Base-by-base conservation (phyloP, 2,888 invertebrate species). In the Nemotelus pantherinus region DNA sequence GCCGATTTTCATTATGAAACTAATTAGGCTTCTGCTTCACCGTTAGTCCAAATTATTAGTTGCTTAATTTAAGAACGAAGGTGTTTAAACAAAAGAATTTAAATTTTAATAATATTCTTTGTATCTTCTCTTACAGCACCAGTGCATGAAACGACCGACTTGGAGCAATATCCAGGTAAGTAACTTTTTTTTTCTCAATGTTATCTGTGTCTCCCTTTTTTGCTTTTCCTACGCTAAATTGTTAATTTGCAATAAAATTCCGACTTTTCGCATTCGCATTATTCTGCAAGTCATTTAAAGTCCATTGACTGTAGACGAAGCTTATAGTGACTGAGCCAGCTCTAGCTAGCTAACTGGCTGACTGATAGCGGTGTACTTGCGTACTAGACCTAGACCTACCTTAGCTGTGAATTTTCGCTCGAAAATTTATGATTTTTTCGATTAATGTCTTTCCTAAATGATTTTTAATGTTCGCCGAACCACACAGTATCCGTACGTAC, bases 131-230 rank as follows among this genome's bases (percentile, higher is more conserved):
- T 92, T 92, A 82, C 90, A 93, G 93, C 93, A 86, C 93, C 93
- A 83, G 85, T 91, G 80, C 89, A 89, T 84, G 90, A 92, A 83
- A 89, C 89, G 82, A 89, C 91, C 80, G 90, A 91, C 83, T 87
- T 92, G 85, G 91, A 92, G 86, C 88, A 90, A 85, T 91, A 92
- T 85, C 90, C 92, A 85, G 89, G 89, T 89, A 86, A 89, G 86
- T 83, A 39, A 50, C 39, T 48, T 67, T 67, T 39, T n/a, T 10
- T n/a, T 57, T n/a, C 9, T 58, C 45, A 44, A 50, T 68, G 44
- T 44, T n/a, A 25, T 4, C 53, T 68, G 25, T n/a, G 10, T 47
- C 43, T 4, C 47, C 63, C 5, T 65, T 41, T 65, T 47, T 48
- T 50, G n/a, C 50, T 48, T 67, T 43, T 43, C 43, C 25, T 39